These are phyloP conservation scores for Scaptomyza graminum DNA, from an alignment of 1,140 invertebrate species.

Conservation along the genomic window DNA sequence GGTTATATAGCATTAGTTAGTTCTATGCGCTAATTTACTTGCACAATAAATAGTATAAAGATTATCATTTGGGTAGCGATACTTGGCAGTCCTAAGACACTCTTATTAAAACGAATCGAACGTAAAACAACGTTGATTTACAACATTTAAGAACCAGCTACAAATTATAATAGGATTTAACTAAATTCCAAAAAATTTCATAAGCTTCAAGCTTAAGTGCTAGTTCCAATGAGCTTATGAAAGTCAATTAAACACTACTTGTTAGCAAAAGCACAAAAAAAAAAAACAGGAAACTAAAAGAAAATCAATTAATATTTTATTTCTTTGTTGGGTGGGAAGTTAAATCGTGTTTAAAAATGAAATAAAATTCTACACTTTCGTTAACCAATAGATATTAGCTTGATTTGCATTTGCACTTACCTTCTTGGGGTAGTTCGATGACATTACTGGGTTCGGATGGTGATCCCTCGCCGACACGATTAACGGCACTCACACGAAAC, in stretches of 20 bases:
- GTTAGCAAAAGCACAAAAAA: not conserved
- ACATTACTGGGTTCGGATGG: constrained; percentile 94
- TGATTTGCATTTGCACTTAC: constrained; percentile 85
- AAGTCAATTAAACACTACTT: too few relatives aligned
- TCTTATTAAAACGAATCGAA: constrained; percentile 1
- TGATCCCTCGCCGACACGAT: constrained; percentile 96
- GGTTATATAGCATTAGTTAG: constrained; percentile 68
- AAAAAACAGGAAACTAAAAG: too few relatives aligned
- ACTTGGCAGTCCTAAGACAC: constrained; percentile 12
- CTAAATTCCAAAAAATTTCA: too few relatives aligned
- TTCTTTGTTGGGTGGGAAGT: too few relatives aligned
- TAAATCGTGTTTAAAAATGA: not conserved
- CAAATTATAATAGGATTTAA: too few relatives aligned
- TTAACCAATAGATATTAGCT: not conserved
- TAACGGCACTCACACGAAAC: constrained; percentile 97
- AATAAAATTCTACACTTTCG: not conserved
- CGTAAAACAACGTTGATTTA: not conserved
- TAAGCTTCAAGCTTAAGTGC: too few relatives aligned
- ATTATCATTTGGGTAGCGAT: not conserved
- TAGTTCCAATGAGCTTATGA: too few relatives aligned
- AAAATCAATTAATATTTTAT: too few relatives aligned
- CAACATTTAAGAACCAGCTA: too few relatives aligned
- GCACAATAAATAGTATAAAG: not conserved
- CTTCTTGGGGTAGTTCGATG: constrained; percentile 96
- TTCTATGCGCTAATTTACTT: constrained; percentile 50